Evolutionary conservation across 2,113 vertebrate species (phyloP).

Genomic region (Atlantisia rogersi): DNA sequence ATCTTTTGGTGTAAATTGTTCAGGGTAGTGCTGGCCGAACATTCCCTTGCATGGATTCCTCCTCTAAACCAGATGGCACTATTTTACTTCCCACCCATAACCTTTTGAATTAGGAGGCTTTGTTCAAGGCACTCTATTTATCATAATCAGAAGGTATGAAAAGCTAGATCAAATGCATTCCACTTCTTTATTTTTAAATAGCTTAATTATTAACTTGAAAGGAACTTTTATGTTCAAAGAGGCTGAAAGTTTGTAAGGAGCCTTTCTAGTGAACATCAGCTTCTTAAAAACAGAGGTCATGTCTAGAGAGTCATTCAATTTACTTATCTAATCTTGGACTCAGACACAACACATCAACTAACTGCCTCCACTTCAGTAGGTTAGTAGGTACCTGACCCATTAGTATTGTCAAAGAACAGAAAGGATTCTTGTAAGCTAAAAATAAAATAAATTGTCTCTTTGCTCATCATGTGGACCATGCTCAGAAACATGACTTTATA

Average conservation of each 20-base stretch:
- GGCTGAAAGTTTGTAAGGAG: not conserved
- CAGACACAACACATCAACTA: not conserved
- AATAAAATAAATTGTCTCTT: not conserved
- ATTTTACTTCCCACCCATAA: not conserved
- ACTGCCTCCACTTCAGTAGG: not conserved
- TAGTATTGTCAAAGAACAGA: not conserved
- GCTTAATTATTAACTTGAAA: conserved; percentile 64
- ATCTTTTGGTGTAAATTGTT: not conserved
- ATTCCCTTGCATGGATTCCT: not conserved
- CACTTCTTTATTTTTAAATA: conserved; percentile 18
- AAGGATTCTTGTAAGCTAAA: not conserved
- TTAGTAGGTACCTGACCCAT: not conserved
- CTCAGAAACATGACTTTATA: not conserved
- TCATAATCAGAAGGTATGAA: not conserved
- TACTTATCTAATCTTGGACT: not conserved
- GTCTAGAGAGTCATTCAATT: conserved; percentile 31
- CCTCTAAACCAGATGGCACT: conserved; percentile 21
- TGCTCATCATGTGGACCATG: not conserved
- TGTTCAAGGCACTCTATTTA: not conserved
- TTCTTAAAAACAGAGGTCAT: conserved; percentile 7
- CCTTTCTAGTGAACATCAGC: not conserved
- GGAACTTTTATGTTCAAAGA: conserved; percentile 64
- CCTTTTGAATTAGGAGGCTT: not conserved
- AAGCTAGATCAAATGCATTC: conserved; percentile 44
- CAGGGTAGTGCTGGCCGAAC: not conserved